A percentile compares a stretch with the other conserved stretches of the same genome.
Evolutionary conservation across 1,140 invertebrate species (phyloP).

Genomic region (Luehdorfia chinensis): DNA sequence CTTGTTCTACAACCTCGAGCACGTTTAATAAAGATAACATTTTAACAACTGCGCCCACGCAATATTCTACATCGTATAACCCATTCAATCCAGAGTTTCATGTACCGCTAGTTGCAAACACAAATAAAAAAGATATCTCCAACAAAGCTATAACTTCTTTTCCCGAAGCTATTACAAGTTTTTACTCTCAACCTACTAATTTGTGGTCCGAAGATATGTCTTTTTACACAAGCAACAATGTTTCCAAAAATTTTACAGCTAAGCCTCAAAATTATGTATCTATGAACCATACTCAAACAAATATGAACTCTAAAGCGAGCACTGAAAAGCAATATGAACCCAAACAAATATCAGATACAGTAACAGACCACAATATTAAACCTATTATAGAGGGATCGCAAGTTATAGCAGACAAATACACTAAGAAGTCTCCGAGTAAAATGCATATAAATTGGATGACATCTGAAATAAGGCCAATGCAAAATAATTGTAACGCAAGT

Average conservation of each 20-base stretch:
- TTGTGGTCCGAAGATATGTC: slow-evolving; percentile 63
- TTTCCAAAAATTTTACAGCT: slow-evolving; percentile 42
- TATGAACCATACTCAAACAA: slow-evolving; percentile 40
- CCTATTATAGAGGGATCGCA: slow-evolving; percentile 29
- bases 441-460: slow-evolving; percentile 75
- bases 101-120: slow-evolving; percentile 55
- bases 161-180: slow-evolving; percentile 54
- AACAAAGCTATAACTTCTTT: slow-evolving; percentile 49
- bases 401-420: slow-evolving; percentile 53
- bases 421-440: slow-evolving; percentile 67
- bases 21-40: slow-evolving; percentile 63
- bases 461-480: slow-evolving; percentile 60
- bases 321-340: slow-evolving; percentile 43
- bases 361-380: slow-evolving; percentile 31
- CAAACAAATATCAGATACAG: slow-evolving; percentile 38
- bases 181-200: slow-evolving; percentile 64
- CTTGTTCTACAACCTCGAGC: slow-evolving; percentile 51
- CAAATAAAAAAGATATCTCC: slow-evolving; percentile 49
- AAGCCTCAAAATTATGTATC: slow-evolving; percentile 56
- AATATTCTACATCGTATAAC: slow-evolving; percentile 62
- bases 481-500: slow-evolving; percentile 47
- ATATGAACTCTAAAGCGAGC: slow-evolving; percentile 35
- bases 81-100: slow-evolving; percentile 71
- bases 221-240: slow-evolving; percentile 51
- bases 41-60: slow-evolving; percentile 43